Conservation (phyloP, 2,888 invertebrate species). For the Zelleria hepariella region DNA sequence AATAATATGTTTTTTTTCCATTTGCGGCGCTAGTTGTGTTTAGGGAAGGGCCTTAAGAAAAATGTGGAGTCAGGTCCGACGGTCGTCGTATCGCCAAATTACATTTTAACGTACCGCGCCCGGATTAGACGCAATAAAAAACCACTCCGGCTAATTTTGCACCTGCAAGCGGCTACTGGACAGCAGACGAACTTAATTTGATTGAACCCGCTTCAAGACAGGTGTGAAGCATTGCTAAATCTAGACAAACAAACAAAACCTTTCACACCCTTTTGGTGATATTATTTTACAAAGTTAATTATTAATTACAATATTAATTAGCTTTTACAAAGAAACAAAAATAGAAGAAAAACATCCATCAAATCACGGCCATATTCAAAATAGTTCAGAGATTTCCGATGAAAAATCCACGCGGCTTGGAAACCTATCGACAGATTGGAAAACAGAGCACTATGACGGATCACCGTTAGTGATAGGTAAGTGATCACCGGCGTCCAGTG, state of each 20-base stretch:
- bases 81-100: conserved; percentile 28
- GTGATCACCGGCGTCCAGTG: neutral
- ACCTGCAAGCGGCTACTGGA: conserved; percentile 21
- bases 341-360: neutral
- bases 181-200: conserved; percentile 12
- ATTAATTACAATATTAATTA: neutral
- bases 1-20: neutral
- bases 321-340: neutral
- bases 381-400: neutral
- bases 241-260: neutral
- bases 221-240: neutral
- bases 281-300: too few relatives aligned
- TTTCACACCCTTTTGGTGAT: neutral
- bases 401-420: neutral
- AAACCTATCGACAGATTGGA: neutral
- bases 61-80: neutral
- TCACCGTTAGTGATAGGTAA: neutral
- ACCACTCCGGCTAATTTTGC: conserved; percentile 50
- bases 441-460: neutral
- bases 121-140: conserved; percentile 52
- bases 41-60: neutral
- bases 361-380: neutral
- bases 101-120: conserved; percentile 29
- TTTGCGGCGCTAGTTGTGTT: neutral
- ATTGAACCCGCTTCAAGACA: neutral